These are phyloP conservation scores for Philopotamus ludificatus DNA, from an alignment of 1,140 invertebrate genomes.

Conservation along the genomic window DNA sequence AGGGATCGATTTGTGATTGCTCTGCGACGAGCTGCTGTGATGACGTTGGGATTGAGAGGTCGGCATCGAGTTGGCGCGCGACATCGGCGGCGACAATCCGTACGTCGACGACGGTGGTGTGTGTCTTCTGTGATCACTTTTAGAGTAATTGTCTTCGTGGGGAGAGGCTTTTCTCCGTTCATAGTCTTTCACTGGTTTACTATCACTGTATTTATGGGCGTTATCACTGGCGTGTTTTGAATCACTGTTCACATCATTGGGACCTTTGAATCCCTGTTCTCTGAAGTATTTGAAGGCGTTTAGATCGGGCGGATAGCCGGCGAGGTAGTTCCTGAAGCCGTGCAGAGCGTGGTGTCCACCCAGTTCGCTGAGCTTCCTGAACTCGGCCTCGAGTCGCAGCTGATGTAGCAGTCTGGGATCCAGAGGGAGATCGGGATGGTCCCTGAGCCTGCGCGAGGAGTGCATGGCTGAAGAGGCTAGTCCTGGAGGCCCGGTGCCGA, in stretches of 20 bases:
- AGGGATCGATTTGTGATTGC: conserved; percentile 45
- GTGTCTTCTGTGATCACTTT: conserved; percentile 19
- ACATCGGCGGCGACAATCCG: neutral
- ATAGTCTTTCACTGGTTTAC: conserved; percentile 17
- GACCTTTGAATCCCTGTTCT: conserved; percentile 51
- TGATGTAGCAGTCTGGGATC: conserved; percentile 49
- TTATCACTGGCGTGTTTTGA: conserved; percentile 2
- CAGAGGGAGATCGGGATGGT: conserved; percentile 19
- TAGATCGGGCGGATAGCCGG: conserved; percentile 43
- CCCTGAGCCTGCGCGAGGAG: conserved; percentile 5
- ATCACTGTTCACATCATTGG: conserved; percentile 17
- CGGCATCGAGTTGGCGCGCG: conserved; percentile 14
- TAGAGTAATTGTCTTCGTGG: conserved; percentile 1
- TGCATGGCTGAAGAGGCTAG: conserved; percentile 10
- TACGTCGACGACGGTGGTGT: conserved; percentile 20
- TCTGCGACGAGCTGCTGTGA: conserved; percentile 25
- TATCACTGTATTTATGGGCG: conserved; percentile 15
- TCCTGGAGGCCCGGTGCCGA: conserved; percentile 9
- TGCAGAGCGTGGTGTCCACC: conserved; percentile 34
- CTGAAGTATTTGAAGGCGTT: conserved; percentile 54
- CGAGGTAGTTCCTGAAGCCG: conserved; percentile 43
- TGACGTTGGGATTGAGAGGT: conserved; percentile 6
- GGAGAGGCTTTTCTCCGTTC: conserved; percentile 22
- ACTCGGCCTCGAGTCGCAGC: conserved; percentile 51
- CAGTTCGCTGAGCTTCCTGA: conserved; percentile 52